phyloP scores from a whole-genome alignment of 2,888 invertebrate species.

The Serripes groenlandicus region DNA sequence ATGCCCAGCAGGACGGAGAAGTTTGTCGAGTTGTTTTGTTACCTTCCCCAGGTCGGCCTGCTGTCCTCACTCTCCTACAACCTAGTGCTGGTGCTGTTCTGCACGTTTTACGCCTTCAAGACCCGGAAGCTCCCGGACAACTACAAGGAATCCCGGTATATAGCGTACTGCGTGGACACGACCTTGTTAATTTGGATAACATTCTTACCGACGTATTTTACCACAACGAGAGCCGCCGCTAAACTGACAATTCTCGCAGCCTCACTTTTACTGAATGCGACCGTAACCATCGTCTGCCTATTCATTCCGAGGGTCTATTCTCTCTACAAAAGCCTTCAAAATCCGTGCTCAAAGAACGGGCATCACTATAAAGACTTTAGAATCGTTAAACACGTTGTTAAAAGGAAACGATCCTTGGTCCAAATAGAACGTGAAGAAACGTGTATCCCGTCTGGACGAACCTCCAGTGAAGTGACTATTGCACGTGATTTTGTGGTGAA shows the following conservation, averaged over 20 bases:
- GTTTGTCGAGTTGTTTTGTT: conserved; percentile 75
- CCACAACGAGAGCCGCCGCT: conserved; percentile 62
- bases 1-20: conserved; percentile 74
- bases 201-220: conserved; percentile 77
- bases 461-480: conserved; percentile 4
- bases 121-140: conserved; percentile 81
- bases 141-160: conserved; percentile 82
- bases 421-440: background rate
- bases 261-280: conserved; percentile 75
- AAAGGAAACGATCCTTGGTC: conserved; percentile 45
- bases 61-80: conserved; percentile 76
- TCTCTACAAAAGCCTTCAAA: conserved; percentile 58
- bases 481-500: background rate
- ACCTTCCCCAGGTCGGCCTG: conserved; percentile 71
- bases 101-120: conserved; percentile 80
- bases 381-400: conserved; percentile 63
- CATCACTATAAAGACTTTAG: conserved; percentile 58
- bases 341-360: conserved; percentile 22
- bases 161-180: conserved; percentile 79
- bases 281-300: conserved; percentile 75
- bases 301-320: conserved; percentile 79
- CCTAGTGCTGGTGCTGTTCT: conserved; percentile 75
- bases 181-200: conserved; percentile 76
- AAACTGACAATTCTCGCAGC: conserved; percentile 72
- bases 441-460: background rate